Evolutionary conservation across 1,140 invertebrate species (phyloP).

Genomic region (Drosophila novamexicana): DNA sequence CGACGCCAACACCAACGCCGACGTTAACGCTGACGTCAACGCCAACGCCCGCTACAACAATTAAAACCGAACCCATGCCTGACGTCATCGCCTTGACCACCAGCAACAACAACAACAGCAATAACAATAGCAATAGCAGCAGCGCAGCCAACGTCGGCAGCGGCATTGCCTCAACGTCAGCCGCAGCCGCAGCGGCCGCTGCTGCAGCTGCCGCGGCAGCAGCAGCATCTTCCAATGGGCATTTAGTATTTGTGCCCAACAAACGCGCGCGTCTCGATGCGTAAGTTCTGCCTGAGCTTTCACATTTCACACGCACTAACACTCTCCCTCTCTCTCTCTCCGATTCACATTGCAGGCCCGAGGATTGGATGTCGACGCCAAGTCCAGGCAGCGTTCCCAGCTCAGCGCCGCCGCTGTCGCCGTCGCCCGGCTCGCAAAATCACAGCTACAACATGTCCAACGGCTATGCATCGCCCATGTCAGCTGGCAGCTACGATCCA

Average conservation of each 20-base stretch:
- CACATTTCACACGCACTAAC: not conserved
- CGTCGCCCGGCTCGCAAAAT: slow-evolving; percentile 86
- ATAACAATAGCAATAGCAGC: slow-evolving; percentile 14
- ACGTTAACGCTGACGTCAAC: slow-evolving; percentile 9
- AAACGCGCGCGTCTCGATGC: slow-evolving; percentile 77
- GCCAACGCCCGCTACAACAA: slow-evolving; percentile 46
- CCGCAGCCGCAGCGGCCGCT: slow-evolving; percentile 42
- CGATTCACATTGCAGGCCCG: slow-evolving; percentile 75
- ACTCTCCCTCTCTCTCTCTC: not conserved
- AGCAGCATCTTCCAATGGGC: slow-evolving; percentile 59
- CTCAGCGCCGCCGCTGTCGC: slow-evolving; percentile 87
- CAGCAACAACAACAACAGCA: slow-evolving; percentile 34
- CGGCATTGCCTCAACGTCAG: slow-evolving; percentile 49
- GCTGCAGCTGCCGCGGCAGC: slow-evolving; percentile 33
- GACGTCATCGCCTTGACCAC: slow-evolving; percentile 67
- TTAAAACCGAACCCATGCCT: slow-evolving; percentile 79
- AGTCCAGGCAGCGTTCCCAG: slow-evolving; percentile 87
- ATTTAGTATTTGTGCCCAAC: slow-evolving; percentile 66
- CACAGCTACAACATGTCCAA: slow-evolving; percentile 88
- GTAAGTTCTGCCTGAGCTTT: slow-evolving; percentile 50
- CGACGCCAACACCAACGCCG: slow-evolving; percentile 4
- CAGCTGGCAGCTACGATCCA: slow-evolving; percentile 92
- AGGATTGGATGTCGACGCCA: slow-evolving; percentile 87
- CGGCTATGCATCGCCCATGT: slow-evolving; percentile 93
- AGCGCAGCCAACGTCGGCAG: slow-evolving; percentile 24